Evolutionary conservation across 2,888 invertebrate species (phyloP), one percentile per base, ranked within the genome.

Genomic region (Phengaris alcon): DNA sequence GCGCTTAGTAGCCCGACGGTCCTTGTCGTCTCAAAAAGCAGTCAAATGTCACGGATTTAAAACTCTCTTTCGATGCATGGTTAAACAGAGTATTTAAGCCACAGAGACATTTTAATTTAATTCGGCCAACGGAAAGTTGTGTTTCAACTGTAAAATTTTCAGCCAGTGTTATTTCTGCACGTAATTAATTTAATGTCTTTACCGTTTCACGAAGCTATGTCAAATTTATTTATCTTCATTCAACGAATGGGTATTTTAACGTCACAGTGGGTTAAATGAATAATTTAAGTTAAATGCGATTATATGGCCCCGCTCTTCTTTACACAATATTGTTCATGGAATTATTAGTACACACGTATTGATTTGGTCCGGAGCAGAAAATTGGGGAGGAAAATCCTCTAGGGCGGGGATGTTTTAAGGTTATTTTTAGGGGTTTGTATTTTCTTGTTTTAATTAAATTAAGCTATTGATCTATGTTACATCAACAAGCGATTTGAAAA

Each of bases 151-250:
- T 46, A 68, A 46, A 68, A 46, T n/a, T 46, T 69, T 69, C 68
- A 46, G n/a, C 48, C 48, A 69, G 35, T 35, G 64, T 69, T 69
- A 69, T 69, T 69, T 69, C 68, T 46, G 48, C 68, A 48, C 46
- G n/a, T 69, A 69, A 69, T 69, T 69, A 69, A 69, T 9, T 46
- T 69, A 69, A 69, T 48, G 48, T 69, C 68, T 69, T 69, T 68
- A 68, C n/a, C 46, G 68, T 69, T 7, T 68, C 68, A 69, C 15
- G 68, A 69, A 9, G 59, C 15, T 15, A 68, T 46, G 48, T n/a
- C 68, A 48, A 48, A 48, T 69, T 69, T 48, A 69, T 69, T 69
- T 69, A 69, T 68, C 46, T 68, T 68, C 9, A 48, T 69, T 46
- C 68, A 46, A 9, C n/a, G 48, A 12, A 68, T 44, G 12, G 46